A percentile compares a stretch with the other conserved stretches of the same genome.
phyloP scores from a whole-genome alignment of 2,888 invertebrate species.

The Zootermopsis nevadensis region DNA sequence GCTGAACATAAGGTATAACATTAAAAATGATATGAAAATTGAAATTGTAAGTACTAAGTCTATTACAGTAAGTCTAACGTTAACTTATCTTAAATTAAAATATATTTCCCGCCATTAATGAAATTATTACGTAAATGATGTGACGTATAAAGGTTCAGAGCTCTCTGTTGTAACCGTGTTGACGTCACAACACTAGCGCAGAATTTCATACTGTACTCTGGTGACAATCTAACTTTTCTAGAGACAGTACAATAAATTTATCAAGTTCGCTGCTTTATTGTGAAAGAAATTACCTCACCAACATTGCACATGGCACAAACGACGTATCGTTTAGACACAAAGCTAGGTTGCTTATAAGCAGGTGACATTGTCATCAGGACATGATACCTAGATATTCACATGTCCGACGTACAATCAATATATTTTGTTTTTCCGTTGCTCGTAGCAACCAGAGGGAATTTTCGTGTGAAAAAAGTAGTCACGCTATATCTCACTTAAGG shows the following conservation, averaged over 20 bases:
- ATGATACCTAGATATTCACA: not conserved
- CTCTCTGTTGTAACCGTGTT: not conserved
- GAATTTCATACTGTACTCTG: too few species aligned
- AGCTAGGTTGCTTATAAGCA: not conserved
- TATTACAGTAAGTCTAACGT: not conserved
- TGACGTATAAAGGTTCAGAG: not conserved
- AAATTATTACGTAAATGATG: not conserved
- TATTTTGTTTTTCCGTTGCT: not conserved
- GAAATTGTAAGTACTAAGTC: not conserved
- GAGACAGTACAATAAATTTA: not conserved
- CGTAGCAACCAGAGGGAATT: not conserved
- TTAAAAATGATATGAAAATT: not conserved
- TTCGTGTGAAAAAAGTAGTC: not conserved
- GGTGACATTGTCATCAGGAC: conserved; percentile 7
- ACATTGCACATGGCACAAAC: not conserved
- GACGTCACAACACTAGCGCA: too few species aligned
- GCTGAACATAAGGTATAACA: not conserved
- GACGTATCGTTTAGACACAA: not conserved
- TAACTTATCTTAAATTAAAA: not conserved
- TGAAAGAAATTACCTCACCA: not conserved
- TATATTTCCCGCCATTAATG: not conserved
- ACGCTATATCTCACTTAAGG: not conserved
- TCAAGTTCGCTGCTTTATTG: not conserved
- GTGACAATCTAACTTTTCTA: not conserved
- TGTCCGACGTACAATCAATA: too few species aligned